phyloP scores from a whole-genome alignment of 2,888 invertebrate species.

The Troilus luridus region DNA sequence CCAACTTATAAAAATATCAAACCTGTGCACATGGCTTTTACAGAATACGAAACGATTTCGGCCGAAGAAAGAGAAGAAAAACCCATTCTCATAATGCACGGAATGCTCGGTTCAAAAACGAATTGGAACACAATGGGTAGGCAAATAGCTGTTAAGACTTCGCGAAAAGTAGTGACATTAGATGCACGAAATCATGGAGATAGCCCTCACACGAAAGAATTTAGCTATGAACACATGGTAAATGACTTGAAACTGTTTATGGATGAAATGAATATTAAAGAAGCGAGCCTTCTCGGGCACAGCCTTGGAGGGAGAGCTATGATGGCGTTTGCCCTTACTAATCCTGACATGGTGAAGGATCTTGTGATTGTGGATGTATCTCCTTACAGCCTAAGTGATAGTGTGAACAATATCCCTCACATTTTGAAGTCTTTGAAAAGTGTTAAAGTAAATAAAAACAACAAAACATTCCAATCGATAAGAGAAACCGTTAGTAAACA shows the following conservation, averaged over 20 bases:
- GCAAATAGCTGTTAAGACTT: constrained; percentile 64
- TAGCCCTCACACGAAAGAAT: constrained; percentile 83
- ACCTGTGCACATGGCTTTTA: constrained; percentile 56
- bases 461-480: constrained; percentile 78
- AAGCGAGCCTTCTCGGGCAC: constrained; percentile 61
- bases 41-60: constrained; percentile 40
- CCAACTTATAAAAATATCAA: neutral
- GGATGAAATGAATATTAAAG: constrained; percentile 69
- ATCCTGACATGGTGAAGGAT: constrained; percentile 77
- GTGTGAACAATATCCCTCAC: constrained; percentile 75
- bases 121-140: constrained; percentile 90
- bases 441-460: constrained; percentile 75
- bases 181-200: constrained; percentile 97
- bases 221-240: constrained; percentile 82
- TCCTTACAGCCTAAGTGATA: constrained; percentile 76
- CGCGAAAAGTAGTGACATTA: constrained; percentile 77
- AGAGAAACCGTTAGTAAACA: constrained; percentile 78
- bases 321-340: constrained; percentile 85
- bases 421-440: constrained; percentile 79
- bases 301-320: constrained; percentile 75
- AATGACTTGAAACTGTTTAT: constrained; percentile 79
- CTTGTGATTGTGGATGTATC: constrained; percentile 83
- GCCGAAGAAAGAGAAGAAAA: constrained; percentile 41
- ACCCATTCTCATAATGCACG: constrained; percentile 66
- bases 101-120: constrained; percentile 81